Percentiles rank a stretch among this genome's conserved stretches.
These are phyloP conservation scores for Macroramphosus scolopax DNA, from an alignment of 2,797 vertebrate genomes.

Conservation along the genomic window DNA sequence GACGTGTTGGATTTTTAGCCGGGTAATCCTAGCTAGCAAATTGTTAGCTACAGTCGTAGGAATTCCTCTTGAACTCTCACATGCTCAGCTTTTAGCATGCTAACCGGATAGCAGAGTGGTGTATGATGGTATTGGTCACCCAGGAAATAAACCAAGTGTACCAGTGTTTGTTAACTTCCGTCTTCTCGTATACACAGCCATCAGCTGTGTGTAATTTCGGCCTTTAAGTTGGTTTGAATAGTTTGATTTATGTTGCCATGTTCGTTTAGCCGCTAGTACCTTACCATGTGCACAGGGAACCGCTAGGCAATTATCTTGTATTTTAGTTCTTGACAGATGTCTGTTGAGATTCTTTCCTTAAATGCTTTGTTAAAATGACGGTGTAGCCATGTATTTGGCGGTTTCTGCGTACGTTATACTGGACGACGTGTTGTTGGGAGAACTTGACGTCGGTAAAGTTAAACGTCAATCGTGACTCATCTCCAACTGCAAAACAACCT, in stretches of 20 bases:
- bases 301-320: neutral
- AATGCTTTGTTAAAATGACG: neutral
- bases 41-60: constrained; percentile 27
- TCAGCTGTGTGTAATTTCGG: accelerated
- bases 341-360: too few relatives aligned
- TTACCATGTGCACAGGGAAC: constrained; percentile 27
- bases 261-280: neutral
- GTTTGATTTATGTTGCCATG: accelerated
- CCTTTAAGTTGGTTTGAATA: accelerated
- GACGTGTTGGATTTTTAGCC: constrained; percentile 3
- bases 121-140: neutral
- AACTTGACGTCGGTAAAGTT: neutral
- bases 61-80: constrained; percentile 27
- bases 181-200: too few relatives aligned
- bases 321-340: neutral
- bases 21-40: constrained; percentile 29
- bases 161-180: too few relatives aligned
- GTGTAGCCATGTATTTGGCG: too few relatives aligned
- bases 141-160: neutral
- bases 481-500: too few relatives aligned
- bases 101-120: constrained; percentile 43
- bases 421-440: too few relatives aligned
- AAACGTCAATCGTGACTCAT: constrained; percentile 35
- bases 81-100: constrained; percentile 64
- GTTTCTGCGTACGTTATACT: neutral